Evolutionary conservation across 2,888 invertebrate genomes (phyloP).

Genomic region (Mesorhabditis spiculigera): DNA sequence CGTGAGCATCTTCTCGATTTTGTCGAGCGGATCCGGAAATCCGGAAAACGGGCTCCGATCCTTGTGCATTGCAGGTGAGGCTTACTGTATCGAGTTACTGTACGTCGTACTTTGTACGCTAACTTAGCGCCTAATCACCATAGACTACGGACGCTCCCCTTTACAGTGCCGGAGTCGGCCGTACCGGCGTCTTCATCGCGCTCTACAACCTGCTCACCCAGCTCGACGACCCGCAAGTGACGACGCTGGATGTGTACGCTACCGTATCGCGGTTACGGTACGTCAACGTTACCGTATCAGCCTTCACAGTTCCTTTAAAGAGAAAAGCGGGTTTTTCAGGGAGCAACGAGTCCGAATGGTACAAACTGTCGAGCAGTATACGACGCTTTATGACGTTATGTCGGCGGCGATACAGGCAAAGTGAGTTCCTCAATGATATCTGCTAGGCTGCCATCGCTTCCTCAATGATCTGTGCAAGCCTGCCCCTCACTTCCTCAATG

Average conservation of each 20-base stretch:
- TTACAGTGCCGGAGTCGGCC: slow-evolving; percentile 53
- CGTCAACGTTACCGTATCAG: background rate
- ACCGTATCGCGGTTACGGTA: background rate
- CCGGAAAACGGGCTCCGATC: slow-evolving; percentile 28
- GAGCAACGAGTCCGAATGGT: background rate
- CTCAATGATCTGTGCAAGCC: too few species aligned
- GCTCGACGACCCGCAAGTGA: slow-evolving; percentile 14
- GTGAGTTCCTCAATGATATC: too few species aligned
- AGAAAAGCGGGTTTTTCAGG: background rate
- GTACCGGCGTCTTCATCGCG: slow-evolving; percentile 54
- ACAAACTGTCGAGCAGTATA: background rate
- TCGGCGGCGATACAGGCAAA: background rate
- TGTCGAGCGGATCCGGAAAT: slow-evolving; percentile 24
- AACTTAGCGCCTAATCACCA: too few species aligned
- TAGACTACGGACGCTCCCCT: background rate
- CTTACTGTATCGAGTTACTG: too few species aligned
- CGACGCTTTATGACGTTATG: background rate
- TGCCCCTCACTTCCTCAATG: too few species aligned
- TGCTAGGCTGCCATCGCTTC: too few species aligned
- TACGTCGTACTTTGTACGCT: too few species aligned
- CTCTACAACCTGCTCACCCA: slow-evolving; percentile 22
- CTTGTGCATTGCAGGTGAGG: slow-evolving; percentile 50
- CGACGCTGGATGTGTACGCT: background rate
- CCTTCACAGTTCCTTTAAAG: background rate
- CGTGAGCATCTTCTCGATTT: slow-evolving; percentile 33